Evolutionary conservation across 2,888 invertebrate genomes (phyloP), one percentile per base, ranked within the genome.

Genomic region (Aspidapion aeneum): DNA sequence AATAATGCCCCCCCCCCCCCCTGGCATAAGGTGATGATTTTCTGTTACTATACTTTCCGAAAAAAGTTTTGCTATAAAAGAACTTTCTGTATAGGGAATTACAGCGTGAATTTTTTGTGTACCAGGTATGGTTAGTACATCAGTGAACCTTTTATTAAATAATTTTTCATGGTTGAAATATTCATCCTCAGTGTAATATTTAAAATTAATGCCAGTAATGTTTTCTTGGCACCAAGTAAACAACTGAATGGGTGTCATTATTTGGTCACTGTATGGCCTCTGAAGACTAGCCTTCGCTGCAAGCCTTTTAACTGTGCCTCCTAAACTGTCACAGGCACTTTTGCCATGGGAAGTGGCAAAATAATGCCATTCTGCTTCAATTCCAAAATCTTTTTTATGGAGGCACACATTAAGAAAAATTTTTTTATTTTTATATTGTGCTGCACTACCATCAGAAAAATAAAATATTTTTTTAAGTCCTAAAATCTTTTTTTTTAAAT

Each of bases 301-400:
- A 55, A 55, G 55, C 20, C 20, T 19, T 55, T 55, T 55, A 21
- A 55, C 18, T 7, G 55, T 55, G 3, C 55, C 55, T 55, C 20
- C 55, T 19, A 55, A 21, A 16, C 55, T 19, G 20, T 55, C 20
- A 19, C 48, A n/a, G 20, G 55, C 21, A 20, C 48, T 21, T 55
- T 55, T 35, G 35, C 35, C 35, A 35, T 35, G 35, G 5, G 35
- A 35, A 12, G 35, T 35, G 35, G 35, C 35, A 35, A 35, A 35
- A 35, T 35, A 35, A 35, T 35, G 35, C 35, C 35, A 35, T 12
- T 35, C 35, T 35, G 35, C 35, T 35, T 35, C 35, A 35, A 35
- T 12, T 7, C 35, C 35, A 35, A 35, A 35, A 35, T 35, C 35
- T 35, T 35, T 35, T 35, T 35, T 35, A 35, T 35, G 35, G 5